Conservation (phyloP, 2,113 vertebrate species). For the Stercorarius parasiticus region DNA sequence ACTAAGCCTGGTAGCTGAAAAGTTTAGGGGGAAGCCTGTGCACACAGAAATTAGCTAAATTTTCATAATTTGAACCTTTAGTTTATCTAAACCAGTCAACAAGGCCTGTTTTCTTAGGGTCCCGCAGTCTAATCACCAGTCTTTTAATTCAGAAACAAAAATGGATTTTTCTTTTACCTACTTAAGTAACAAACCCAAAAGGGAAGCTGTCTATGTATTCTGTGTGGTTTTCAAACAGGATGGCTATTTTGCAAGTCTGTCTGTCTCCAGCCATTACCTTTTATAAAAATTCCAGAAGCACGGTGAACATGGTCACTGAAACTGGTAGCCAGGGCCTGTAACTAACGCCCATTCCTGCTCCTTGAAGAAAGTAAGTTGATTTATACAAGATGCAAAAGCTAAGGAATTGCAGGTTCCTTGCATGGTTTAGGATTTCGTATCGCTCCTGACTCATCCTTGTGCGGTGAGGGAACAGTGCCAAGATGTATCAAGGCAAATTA, state of each 20-base stretch:
- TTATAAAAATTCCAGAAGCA: neutral
- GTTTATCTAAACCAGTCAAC: neutral
- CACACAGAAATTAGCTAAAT: neutral
- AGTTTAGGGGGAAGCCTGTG: neutral
- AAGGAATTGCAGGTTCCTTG: neutral
- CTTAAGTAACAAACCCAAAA: neutral
- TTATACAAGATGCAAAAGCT: neutral
- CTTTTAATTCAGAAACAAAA: neutral
- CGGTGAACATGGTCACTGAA: neutral
- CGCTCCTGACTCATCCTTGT: neutral
- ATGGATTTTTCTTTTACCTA: neutral
- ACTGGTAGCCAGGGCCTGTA: neutral
- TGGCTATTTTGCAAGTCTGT: neutral
- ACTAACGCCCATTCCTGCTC: neutral
- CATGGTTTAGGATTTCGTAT: neutral
- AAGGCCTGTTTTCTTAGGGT: neutral
- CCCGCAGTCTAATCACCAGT: neutral
- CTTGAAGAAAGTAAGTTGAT: neutral
- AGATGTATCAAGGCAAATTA: neutral
- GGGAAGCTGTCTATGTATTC: neutral
- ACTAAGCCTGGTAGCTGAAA: neutral
- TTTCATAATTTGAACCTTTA: neutral
- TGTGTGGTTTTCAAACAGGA: neutral
- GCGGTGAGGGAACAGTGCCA: neutral
- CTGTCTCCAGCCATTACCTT: neutral